A percentile compares a stretch with the other conserved stretches of the same genome.
Conservation (phyloP, 2,888 invertebrate genomes). For the Parasteatoda lunata region DNA sequence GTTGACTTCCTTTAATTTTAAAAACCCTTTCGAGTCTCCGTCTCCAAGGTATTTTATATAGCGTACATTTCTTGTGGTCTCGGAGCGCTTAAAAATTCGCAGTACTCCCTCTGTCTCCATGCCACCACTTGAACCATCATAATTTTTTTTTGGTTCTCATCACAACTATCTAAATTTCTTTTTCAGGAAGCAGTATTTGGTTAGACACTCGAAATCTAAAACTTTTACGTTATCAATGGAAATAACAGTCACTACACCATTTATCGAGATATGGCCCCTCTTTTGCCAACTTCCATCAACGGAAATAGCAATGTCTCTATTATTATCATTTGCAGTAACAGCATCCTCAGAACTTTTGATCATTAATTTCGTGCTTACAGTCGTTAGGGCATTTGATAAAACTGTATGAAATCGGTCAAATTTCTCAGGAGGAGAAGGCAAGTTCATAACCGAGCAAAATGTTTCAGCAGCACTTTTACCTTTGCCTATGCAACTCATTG, state of each 20-base stretch:
- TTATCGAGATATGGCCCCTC: neutral
- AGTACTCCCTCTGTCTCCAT: neutral
- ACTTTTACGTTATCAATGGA: neutral
- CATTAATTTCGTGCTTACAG: neutral
- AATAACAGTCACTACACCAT: neutral
- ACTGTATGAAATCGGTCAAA: neutral
- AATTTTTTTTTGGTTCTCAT: neutral
- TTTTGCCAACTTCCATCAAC: slow-evolving; percentile 3
- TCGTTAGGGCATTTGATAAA: neutral
- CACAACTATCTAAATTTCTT: neutral
- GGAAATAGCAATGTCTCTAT: neutral
- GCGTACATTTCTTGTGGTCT: neutral
- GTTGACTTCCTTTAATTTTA: neutral
- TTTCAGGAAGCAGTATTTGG: neutral
- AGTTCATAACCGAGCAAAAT: neutral
- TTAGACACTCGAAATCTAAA: neutral
- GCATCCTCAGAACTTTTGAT: neutral
- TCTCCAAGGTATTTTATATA: slow-evolving; percentile 6
- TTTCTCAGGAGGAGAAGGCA: neutral
- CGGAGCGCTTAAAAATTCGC: neutral
- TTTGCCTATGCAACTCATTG: neutral
- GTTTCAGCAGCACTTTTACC: neutral
- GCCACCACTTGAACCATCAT: neutral
- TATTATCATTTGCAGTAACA: neutral
- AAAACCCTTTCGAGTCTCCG: neutral